Evolutionary conservation across 2,797 vertebrate genomes (phyloP), one percentile per base, ranked within the genome.

Genomic region (Octomys mimax): DNA sequence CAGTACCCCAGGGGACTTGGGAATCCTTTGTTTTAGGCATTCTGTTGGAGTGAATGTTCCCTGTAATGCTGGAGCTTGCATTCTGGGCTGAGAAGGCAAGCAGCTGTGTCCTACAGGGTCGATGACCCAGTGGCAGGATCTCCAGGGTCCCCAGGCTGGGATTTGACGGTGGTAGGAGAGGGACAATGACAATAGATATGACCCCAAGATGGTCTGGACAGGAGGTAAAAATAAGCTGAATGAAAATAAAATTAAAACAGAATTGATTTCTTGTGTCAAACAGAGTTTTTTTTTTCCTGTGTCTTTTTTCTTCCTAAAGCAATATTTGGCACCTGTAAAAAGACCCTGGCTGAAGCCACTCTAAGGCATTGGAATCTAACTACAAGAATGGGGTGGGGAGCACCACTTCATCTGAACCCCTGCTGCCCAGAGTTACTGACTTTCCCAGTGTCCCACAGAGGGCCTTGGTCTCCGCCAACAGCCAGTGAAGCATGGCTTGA

Each of bases 251-350:
- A 96, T 96, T 93, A 87, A 95, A 95, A 81, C 14, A 57, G 85
- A 89, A 97, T 95, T 96, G 75, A 93, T 96, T 97, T 96, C 59
- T 96, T 49, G 24, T 83, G 28, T 95, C 93, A 97, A 96, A 95
- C 66, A 79, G 95, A 96, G 91, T 92, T 42, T 42, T 42, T 42
- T 42, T 42, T 6, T 4, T 6, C 42, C 92, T 64, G 22, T 36
- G 22, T 94, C 3, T 46, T 7, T 82, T 89, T 94, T 28, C 36
- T 49, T n/a, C 6, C 64, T 78, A 52, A 93, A 94, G 89, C 79
- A 85, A 77, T 54, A 73, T 87, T 92, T 93, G 95, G 82, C 84
- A 83, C 95, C 57, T 83, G 52, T 92, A 96, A 96, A 95, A 81
- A 92, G 52, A 82, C 9, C 21, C 75, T 49, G 19, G 92, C 78